Percentiles rank a stretch among this genome's conserved stretches.
phyloP scores from a whole-genome alignment of 2,113 vertebrate genomes.

The Callaeas wilsoni region DNA sequence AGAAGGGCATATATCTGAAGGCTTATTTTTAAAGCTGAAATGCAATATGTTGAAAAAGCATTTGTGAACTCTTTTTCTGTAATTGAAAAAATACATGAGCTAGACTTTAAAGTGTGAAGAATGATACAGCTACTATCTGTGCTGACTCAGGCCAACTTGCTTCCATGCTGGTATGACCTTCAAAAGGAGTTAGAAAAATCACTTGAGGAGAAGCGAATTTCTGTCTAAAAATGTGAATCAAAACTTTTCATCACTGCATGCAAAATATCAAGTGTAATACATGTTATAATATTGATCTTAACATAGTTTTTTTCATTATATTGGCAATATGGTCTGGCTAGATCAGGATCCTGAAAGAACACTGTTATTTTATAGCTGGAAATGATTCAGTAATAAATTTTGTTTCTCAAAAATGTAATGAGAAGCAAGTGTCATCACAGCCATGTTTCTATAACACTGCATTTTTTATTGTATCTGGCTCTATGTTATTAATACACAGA shows the following conservation, averaged over 20 bases:
- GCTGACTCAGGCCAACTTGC: slow-evolving; percentile 60
- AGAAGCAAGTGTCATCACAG: not conserved
- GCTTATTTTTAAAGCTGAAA: slow-evolving; percentile 70
- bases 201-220: slow-evolving; percentile 28
- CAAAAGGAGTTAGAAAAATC: slow-evolving; percentile 48
- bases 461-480: not conserved
- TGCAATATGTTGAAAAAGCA: slow-evolving; percentile 63
- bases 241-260: slow-evolving; percentile 43
- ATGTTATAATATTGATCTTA: not conserved
- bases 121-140: slow-evolving; percentile 59
- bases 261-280: slow-evolving; percentile 15
- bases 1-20: slow-evolving; percentile 60
- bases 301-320: not conserved
- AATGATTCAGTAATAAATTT: not conserved
- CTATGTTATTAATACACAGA: not conserved
- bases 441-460: not conserved
- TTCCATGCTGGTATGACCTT: slow-evolving; percentile 61
- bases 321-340: not conserved
- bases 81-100: slow-evolving; percentile 57
- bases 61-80: slow-evolving; percentile 58
- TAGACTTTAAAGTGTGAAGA: slow-evolving; percentile 54
- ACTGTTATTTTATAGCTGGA: not conserved
- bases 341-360: not conserved
- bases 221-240: slow-evolving; percentile 25
- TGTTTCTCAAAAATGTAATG: not conserved